phyloP scores from a whole-genome alignment of 1,140 invertebrate species.

The Drosophila eugracilis region DNA sequence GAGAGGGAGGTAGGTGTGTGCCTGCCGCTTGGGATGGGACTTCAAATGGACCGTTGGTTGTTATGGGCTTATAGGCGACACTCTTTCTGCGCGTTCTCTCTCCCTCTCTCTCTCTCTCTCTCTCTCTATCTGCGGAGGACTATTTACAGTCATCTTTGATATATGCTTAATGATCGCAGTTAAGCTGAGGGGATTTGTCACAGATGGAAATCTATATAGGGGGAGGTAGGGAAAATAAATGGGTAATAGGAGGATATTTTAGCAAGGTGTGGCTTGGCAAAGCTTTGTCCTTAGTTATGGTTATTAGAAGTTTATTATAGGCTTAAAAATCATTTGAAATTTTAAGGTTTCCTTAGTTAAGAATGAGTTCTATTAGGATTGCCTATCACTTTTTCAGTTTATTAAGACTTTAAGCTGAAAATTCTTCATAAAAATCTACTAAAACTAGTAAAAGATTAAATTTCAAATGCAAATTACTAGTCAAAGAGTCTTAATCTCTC shows the following conservation, averaged over 20 bases:
- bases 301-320: too few species aligned
- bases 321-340: too few species aligned
- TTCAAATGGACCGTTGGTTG: constrained; percentile 59
- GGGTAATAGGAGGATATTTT: too few species aligned
- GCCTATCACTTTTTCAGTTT: too few species aligned
- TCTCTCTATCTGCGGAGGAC: constrained; percentile 12
- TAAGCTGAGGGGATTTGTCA: constrained; percentile 45
- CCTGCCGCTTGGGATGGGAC: constrained; percentile 23
- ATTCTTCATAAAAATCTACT: too few species aligned
- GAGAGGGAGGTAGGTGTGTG: constrained; percentile 26
- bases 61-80: constrained; percentile 60
- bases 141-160: constrained; percentile 44
- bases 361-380: too few species aligned
- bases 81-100: constrained; percentile 22
- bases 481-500: background rate
- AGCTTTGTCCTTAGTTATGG: background rate
- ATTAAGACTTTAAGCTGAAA: too few species aligned
- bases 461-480: too few species aligned
- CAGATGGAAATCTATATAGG: constrained; percentile 33
- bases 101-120: too few species aligned
- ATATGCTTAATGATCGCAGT: constrained; percentile 45
- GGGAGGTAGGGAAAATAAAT: background rate
- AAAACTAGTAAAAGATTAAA: too few species aligned
- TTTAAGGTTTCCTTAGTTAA: too few species aligned
- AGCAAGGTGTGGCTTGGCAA: constrained; percentile 2